These are phyloP conservation scores for Melierax canorus DNA, from an alignment of 2,113 vertebrate genomes.

Conservation along the genomic window DNA sequence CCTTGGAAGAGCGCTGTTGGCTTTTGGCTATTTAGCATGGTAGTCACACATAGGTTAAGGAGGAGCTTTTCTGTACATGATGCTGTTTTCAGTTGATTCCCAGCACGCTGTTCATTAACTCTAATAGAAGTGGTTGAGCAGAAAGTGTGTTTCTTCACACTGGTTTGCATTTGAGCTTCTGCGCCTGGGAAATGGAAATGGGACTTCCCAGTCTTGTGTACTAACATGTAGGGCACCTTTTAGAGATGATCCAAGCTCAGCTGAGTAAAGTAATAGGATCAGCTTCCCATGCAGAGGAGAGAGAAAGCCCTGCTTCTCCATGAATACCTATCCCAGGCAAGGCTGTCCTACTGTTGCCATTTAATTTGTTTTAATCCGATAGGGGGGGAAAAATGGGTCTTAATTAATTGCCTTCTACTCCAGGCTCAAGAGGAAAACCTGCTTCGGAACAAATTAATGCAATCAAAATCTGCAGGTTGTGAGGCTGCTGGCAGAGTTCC, in stretches of 20 bases:
- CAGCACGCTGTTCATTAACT: not conserved
- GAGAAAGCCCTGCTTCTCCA: not conserved
- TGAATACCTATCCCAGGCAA: not conserved
- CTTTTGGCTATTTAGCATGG: not conserved
- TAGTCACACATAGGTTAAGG: not conserved
- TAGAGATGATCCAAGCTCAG: not conserved
- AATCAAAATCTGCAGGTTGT: constrained; percentile 55
- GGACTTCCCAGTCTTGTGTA: not conserved
- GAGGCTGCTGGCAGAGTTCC: constrained; percentile 36
- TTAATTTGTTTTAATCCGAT: constrained; percentile 58
- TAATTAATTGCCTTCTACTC: constrained; percentile 75
- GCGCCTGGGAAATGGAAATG: not conserved
- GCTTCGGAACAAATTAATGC: constrained; percentile 59
- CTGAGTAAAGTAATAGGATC: not conserved
- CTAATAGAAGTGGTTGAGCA: not conserved
- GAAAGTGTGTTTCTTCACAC: not conserved
- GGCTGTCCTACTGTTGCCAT: not conserved
- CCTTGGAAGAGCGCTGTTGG: not conserved
- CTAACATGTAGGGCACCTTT: not conserved
- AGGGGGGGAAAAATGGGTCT: not conserved
- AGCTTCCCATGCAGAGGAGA: not conserved
- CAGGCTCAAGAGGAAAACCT: constrained; percentile 53
- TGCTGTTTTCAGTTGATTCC: not conserved
- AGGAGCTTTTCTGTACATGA: not conserved
- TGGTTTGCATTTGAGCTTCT: not conserved